A percentile compares a stretch with the other conserved stretches of the same genome.
Conservation (phyloP, 2,113 vertebrate species). For the Hippocampus zosterae region DNA sequence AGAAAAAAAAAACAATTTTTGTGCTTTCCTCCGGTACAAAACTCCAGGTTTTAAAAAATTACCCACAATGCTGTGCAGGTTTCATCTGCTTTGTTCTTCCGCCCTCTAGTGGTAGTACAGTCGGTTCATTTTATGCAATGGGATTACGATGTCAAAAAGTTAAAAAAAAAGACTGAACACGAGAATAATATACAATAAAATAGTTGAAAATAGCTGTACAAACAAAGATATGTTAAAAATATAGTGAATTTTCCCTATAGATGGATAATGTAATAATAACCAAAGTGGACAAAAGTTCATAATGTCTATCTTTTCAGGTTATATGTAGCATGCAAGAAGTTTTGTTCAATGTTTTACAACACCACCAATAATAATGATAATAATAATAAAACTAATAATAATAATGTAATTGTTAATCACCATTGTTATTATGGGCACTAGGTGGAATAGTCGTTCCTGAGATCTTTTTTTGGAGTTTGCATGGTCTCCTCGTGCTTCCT, state of each 20-base stretch:
- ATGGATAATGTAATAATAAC: neutral
- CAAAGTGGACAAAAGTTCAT: neutral
- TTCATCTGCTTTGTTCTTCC: neutral
- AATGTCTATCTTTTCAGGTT: neutral
- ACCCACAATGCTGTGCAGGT: neutral
- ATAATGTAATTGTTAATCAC: neutral
- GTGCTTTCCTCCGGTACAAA: neutral
- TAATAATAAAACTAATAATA: too few relatives aligned
- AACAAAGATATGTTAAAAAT: neutral
- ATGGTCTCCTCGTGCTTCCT: too few relatives aligned
- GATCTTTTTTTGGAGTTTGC: too few relatives aligned
- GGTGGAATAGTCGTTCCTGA: too few relatives aligned
- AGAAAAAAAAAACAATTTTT: accelerated
- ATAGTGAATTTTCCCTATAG: neutral
- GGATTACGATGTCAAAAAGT: neutral
- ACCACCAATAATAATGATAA: too few relatives aligned
- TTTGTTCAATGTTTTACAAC: neutral
- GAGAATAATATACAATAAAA: neutral
- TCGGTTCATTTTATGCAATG: neutral
- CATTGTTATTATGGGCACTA: too few relatives aligned
- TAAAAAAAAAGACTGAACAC: neutral
- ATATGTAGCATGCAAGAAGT: neutral
- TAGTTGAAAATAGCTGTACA: neutral
- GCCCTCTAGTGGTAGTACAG: neutral
- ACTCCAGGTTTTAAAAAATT: neutral